Conservation (phyloP, 2,797 vertebrate species). For the Lagocephalus sceleratus region DNA sequence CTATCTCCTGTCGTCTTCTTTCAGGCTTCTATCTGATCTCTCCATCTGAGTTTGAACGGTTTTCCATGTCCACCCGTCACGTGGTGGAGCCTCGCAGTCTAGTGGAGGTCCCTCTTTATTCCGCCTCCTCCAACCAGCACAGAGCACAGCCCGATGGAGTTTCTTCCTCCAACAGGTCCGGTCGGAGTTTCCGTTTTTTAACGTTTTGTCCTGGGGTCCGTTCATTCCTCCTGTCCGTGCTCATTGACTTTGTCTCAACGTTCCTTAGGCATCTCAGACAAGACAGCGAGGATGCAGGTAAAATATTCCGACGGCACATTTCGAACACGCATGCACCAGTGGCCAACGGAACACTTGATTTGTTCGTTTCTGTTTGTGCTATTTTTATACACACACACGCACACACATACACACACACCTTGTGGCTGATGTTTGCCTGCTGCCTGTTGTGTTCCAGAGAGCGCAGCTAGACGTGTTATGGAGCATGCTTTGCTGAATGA, state of each 20-base stretch:
- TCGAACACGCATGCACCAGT: conserved; percentile 43
- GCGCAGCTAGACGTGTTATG: conserved; percentile 85
- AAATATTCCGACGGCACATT: conserved; percentile 11
- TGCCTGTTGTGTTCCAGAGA: conserved; percentile 79
- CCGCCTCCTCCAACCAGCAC: conserved; percentile 50
- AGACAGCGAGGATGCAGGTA: conserved; percentile 70
- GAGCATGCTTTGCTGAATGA: conserved; percentile 97
- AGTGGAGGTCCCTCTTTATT: conserved; percentile 73
- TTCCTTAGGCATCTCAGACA: conserved; percentile 51
- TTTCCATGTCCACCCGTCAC: conserved; percentile 91
- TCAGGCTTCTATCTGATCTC: conserved; percentile 98
- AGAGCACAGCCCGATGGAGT: conserved; percentile 59
- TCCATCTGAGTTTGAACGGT: conserved; percentile 95
- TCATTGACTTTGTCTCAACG: conserved; percentile 14
- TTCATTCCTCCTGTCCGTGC: background rate
- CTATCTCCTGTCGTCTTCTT: background rate
- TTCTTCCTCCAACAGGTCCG: conserved; percentile 71
- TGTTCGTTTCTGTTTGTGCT: conserved; percentile 28
- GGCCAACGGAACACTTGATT: conserved; percentile 22
- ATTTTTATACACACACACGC: conserved; percentile 21
- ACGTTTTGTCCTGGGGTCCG: background rate
- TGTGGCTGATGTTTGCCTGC: conserved; percentile 41
- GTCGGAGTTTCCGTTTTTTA: background rate
- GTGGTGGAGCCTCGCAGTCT: conserved; percentile 88
- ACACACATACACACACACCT: conserved; percentile 12